Evolutionary conservation across 2,113 vertebrate genomes (phyloP), one percentile per base, ranked within the genome.

Genomic region (Stegastes partitus): DNA sequence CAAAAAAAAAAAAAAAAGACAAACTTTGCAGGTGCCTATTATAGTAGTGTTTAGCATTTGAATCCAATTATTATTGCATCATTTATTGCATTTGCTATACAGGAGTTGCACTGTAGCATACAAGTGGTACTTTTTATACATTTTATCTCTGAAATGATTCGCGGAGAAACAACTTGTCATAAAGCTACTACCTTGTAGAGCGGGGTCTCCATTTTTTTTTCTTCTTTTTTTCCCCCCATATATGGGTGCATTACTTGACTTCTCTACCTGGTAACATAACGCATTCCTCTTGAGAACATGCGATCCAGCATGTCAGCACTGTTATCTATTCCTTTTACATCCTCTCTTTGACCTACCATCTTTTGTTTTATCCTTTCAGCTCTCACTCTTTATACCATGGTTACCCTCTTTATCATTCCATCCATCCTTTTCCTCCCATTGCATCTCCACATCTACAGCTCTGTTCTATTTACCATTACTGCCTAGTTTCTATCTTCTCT

Each of bases 391-490:
- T 76, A 80, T 55, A 64, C 59, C 74, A 62, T 69, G 56, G 62
- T 75, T 78, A 66, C 61, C 81, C 37, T 78, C 65, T 63, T 79
- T 68, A 83, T 72, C 76, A 68, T 85, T 77, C 79, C 68, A 37
- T 76, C 72, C 79, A 65, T 62, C 57, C 63, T 56, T 83, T 85
- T 62, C 65, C 56, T 87, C 63, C 63, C 74, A 19, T 74, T 80
- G 70, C 78, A 79, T 82, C 78, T 79, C 75, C 65, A 62, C 78
- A 82, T 83, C 84, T 77, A 4, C 74, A 68, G 68, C 77, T 88
- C 77, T 57, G 67, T 82, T 90, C 74, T 86, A 58, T 91, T 91
- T 93, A 90, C 82, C 57, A 56, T 79, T 26, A 71, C 77, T 66
- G 62, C 66, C 83, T 75, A 37, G 71, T 73, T 82, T 82, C 77